Evolutionary conservation across 2,888 invertebrate species (phyloP).

Genomic region (Pycnomerus fuliginosus): DNA sequence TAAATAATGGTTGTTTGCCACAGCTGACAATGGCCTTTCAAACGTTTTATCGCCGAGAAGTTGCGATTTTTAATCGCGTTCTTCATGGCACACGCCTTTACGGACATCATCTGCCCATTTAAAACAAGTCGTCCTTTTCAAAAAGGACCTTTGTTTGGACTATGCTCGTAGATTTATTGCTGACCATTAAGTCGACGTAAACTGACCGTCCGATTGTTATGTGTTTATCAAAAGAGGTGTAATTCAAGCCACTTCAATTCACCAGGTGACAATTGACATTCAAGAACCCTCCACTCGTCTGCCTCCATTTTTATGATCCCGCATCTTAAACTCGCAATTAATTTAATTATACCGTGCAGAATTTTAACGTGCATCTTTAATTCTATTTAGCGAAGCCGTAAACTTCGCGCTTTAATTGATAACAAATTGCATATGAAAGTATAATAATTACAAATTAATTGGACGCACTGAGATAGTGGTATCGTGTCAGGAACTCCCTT

Average conservation of each 20-base stretch:
- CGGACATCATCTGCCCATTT: conserved; percentile 12
- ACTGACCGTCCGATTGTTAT: conserved; percentile 11
- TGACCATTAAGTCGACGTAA: conserved; percentile 8
- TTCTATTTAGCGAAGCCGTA: conserved; percentile 13
- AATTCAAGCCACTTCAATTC: no score
- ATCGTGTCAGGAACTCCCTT: no score
- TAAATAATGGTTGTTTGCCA: conserved; percentile 19
- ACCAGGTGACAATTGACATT: background rate
- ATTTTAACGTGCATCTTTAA: conserved; percentile 7
- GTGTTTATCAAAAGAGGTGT: conserved; percentile 8
- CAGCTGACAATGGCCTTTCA: conserved; percentile 14
- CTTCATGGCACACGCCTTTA: conserved; percentile 15
- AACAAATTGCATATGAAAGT: conserved; percentile 24
- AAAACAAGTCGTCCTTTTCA: conserved; percentile 13
- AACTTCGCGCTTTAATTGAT: conserved; percentile 26
- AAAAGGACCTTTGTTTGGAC: conserved; percentile 1
- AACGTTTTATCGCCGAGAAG: conserved; percentile 5
- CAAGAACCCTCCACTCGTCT: background rate
- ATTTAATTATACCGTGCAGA: conserved; percentile 17
- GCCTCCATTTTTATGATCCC: background rate
- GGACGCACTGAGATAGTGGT: no score
- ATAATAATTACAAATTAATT: no score
- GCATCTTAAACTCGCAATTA: conserved; percentile 4
- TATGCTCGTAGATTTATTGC: conserved; percentile 9
- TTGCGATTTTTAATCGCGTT: conserved; percentile 10